Percentiles rank a stretch among this genome's conserved stretches.
phyloP scores from a whole-genome alignment of 64 coral and sea anemone species.

The Montipora efflorescens region DNA sequence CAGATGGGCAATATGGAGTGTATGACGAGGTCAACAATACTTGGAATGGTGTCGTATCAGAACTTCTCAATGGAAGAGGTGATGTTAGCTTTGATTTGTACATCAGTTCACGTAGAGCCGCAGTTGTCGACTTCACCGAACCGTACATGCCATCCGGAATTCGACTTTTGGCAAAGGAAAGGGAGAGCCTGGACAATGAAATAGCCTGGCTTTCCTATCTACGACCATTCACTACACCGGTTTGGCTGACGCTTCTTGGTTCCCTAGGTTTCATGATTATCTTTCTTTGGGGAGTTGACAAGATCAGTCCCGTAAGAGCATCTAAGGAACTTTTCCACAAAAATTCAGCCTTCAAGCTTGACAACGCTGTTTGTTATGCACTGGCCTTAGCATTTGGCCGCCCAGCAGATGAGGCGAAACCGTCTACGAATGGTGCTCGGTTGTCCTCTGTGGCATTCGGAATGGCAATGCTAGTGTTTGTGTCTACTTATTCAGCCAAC shows the following conservation, averaged over 20 bases:
- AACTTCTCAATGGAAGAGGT: slow-evolving; percentile 71
- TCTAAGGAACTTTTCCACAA: slow-evolving; percentile 14
- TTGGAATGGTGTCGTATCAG: slow-evolving; percentile 84
- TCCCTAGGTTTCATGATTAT: slow-evolving; percentile 70
- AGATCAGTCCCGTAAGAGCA: slow-evolving; percentile 51
- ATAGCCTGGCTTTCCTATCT: slow-evolving; percentile 90
- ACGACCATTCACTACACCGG: slow-evolving; percentile 78
- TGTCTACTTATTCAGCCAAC: slow-evolving; percentile 90
- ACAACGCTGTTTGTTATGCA: slow-evolving; percentile 91
- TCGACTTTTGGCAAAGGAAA: slow-evolving; percentile 80
- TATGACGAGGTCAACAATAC: slow-evolving; percentile 76
- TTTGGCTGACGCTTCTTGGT: slow-evolving; percentile 89
- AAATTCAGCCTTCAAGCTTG: slow-evolving; percentile 60
- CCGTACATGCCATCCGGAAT: slow-evolving; percentile 89
- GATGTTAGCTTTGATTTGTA: slow-evolving; percentile 81
- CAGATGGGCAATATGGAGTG: slow-evolving; percentile 84
- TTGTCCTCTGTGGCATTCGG: slow-evolving; percentile 88
- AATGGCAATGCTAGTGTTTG: slow-evolving; percentile 90
- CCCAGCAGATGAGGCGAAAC: slow-evolving; percentile 85
- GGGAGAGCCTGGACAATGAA: slow-evolving; percentile 32
- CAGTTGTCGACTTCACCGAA: slow-evolving; percentile 84
- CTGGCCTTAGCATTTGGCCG: slow-evolving; percentile 89
- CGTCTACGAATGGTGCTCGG: slow-evolving; percentile 79
- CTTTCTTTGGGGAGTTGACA: slow-evolving; percentile 81
- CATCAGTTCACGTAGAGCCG: slow-evolving; percentile 82